Evolutionary conservation across 2,797 vertebrate genomes (phyloP), one percentile per base, ranked within the genome.

Genomic region (Thripadectes ignobilis): DNA sequence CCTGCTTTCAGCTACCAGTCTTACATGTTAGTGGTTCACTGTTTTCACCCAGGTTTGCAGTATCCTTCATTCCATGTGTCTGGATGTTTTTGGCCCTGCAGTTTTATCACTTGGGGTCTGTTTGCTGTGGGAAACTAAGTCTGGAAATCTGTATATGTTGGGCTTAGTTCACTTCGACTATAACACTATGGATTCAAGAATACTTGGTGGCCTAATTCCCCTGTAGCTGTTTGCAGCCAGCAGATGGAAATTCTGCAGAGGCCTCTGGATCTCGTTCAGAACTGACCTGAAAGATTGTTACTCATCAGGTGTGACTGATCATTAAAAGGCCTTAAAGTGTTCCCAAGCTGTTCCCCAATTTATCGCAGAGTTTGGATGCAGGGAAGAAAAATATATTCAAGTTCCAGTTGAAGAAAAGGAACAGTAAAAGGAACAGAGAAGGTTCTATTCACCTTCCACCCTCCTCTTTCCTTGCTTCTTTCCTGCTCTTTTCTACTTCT

Each of bases 171-270:
- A 57, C 72, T 61, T 90, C 4, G 1, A 30, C 80, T 69, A 2
- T 34, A 69, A 59, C 32, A 23, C 76, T 66, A 41, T 21, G 62
- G 51, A 27, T 81, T 89, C 76, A 38, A 81, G 55, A 23, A 20
- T 30, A 46, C 24, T 51, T 63, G 55, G 69, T 4, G 3, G 73
- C 80, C 88, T 79, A 75, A 67, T 82, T 79, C 63, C 85, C 4
- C 2, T 46, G 74, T 32, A 90, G 66, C 69, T 84, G 43, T 88
- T 95, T 73, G 85, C 1, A 36, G 59, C 0, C 12, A 94, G 83
- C 59, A 86, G 87, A 92, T 93, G 94, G 85, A 94, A 92, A 88
- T 92, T 94, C 85, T 6, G 0, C 36, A 89, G 89, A 93, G 62
- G 41, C 85, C 83, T 85, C 71, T 94, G 91, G 80, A 82, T 71